Evolutionary conservation across 2,113 vertebrate genomes (phyloP).

Genomic region (Psittacus erithacus): DNA sequence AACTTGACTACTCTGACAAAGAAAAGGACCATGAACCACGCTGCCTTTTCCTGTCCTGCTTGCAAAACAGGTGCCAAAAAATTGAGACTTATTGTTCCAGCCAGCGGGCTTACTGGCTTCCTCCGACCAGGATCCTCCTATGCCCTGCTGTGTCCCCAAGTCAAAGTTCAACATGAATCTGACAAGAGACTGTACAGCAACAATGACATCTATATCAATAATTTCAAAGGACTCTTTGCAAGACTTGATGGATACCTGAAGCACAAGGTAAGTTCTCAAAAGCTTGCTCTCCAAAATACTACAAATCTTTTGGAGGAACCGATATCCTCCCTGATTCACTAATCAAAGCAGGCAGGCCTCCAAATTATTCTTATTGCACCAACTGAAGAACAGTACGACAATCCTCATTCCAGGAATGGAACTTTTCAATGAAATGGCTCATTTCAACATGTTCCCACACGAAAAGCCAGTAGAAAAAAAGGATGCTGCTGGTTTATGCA

Average conservation of each 20-base stretch:
- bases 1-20: background rate
- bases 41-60: background rate
- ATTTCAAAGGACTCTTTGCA: background rate
- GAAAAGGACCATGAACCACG: background rate
- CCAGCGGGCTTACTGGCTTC: background rate
- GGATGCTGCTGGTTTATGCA: constrained; percentile 24
- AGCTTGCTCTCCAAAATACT: background rate
- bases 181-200: background rate
- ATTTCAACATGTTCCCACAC: constrained; percentile 45
- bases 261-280: background rate
- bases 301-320: background rate
- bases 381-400: background rate
- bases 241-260: background rate
- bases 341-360: background rate
- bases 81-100: background rate
- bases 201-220: background rate
- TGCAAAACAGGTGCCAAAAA: background rate
- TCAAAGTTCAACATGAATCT: background rate
- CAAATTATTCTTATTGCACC: background rate
- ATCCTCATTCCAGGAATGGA: background rate
- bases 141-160: background rate
- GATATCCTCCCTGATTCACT: background rate
- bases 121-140: fast-evolving
- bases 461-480: constrained; percentile 28
- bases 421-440: constrained; percentile 22